Base-by-base conservation (phyloP, 2,113 vertebrate species). In the Tetraodon nigroviridis region DNA sequence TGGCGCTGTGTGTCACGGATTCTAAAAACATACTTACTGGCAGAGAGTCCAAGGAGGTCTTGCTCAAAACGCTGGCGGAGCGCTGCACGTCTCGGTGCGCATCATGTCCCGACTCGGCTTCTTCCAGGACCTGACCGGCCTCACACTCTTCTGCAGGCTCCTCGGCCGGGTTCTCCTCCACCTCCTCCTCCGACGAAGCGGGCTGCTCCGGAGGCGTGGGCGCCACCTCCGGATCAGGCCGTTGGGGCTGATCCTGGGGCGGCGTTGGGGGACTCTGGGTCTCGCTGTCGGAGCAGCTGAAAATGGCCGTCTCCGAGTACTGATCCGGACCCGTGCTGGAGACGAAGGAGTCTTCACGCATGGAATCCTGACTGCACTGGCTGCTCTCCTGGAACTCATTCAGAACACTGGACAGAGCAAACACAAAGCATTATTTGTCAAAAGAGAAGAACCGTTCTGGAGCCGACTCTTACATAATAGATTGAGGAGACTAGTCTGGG, bases 331-430 rank as follows among this genome's bases (percentile, higher is more conserved):
- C 78, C 0, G 78, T 51, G 72, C 82, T 83, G 48, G 82, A 86
- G 17, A 85, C 69, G 10, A 87, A 80, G 2, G 87, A 85, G 64
- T 88, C 87, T 22, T 90, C 88, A 6, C 75, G 82, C 70, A 74
- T 85, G 16, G 88, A 86, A 71, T 90, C 87, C 61, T 90, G 90
- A 55, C 87, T 90, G 73, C 82, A 88, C 60, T 79, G 74, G 29
- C 78, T 74, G 10, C 69, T 84, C 57, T 79, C 86, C 42, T 64
- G 75, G 49, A 68, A 82, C 51, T 80, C 80, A 37, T 27, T 37
- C 46, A 51, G 50, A n/a, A 22, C 64, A 22, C 86, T 88, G 73
- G 29, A 59, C 44, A 67, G 18, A 73, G 5, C 49, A 32, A 21
- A 2, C 22, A 3, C 8, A 8, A 46, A 2, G 6, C 44, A 46